A percentile compares a stretch with the other conserved stretches of the same genome.
Conservation (phyloP, 2,797 vertebrate species). For the Trichosurus vulpecula region DNA sequence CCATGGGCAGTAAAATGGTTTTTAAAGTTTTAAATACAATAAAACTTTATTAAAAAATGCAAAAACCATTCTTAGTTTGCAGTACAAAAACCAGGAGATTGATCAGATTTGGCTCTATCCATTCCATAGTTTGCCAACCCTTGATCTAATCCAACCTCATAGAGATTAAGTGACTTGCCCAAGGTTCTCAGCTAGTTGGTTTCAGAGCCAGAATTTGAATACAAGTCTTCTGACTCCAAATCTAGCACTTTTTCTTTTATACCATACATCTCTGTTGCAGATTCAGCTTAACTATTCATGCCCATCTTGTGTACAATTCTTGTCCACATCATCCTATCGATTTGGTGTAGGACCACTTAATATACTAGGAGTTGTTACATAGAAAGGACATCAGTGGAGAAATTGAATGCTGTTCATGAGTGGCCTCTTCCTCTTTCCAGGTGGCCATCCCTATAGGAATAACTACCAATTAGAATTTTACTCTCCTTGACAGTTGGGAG, state of each 20-base stretch:
- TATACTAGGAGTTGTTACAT: not conserved
- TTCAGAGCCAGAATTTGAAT: not conserved
- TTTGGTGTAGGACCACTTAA: not conserved
- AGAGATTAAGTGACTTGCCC: not conserved
- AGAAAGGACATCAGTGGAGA: not conserved
- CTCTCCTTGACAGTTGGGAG: not conserved
- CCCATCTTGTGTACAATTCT: not conserved
- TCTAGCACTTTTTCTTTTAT: not conserved
- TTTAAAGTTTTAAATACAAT: not conserved
- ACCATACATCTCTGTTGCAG: not conserved
- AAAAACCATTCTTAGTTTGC: not conserved
- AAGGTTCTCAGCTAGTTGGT: not conserved
- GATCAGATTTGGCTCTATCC: not conserved
- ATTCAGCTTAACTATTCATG: not conserved
- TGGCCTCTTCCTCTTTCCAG: not conserved
- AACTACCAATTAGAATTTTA: not conserved
- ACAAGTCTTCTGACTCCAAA: not conserved
- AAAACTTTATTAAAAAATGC: not conserved
- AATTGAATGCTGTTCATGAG: not conserved
- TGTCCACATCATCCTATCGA: not conserved
- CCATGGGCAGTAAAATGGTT: not conserved
- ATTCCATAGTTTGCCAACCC: not conserved
- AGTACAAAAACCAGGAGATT: not conserved
- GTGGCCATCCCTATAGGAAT: not conserved
- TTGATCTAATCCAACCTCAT: not conserved